Evolutionary conservation across 2,888 invertebrate species (phyloP).

Genomic region (Drosophila longiperda): DNA sequence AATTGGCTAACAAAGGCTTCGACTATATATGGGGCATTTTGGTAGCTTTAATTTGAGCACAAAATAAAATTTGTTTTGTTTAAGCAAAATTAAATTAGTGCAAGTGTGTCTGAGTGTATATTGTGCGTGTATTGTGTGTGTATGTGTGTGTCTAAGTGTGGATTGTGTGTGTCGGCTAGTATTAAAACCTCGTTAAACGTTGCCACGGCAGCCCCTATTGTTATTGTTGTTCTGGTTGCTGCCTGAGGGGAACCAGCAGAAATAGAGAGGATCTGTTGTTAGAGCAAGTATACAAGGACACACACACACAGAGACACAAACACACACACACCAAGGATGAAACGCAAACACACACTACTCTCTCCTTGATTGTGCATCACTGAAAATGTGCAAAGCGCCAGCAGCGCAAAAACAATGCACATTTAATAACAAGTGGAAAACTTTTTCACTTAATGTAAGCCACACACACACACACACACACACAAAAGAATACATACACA

Average conservation of each 20-base stretch:
- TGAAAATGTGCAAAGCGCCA: slow-evolving; percentile 57
- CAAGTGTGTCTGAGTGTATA: slow-evolving; percentile 27
- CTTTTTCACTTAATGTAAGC: slow-evolving; percentile 79
- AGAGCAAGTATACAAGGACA: slow-evolving; percentile 39
- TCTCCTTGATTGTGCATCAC: slow-evolving; percentile 28
- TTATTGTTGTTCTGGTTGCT: slow-evolving; percentile 22
- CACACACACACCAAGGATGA: slow-evolving; percentile 3
- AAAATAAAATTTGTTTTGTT: slow-evolving; percentile 51
- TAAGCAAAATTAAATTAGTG: slow-evolving; percentile 78
- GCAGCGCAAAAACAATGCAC: slow-evolving; percentile 75
- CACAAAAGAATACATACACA: slow-evolving; percentile 14
- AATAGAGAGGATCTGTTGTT: slow-evolving; percentile 18
- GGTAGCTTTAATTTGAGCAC: slow-evolving; percentile 27
- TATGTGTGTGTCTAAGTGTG: slow-evolving; percentile 11
- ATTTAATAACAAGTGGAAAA: slow-evolving; percentile 81
- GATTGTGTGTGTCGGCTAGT: slow-evolving; percentile 40
- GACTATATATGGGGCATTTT: slow-evolving; percentile 16
- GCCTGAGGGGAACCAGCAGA: slow-evolving; percentile 15
- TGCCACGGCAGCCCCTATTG: slow-evolving; percentile 63
- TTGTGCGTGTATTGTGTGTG: slow-evolving; percentile 10
- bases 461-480: slow-evolving; percentile 41
- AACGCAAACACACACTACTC: background rate
- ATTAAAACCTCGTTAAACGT: slow-evolving; percentile 78
- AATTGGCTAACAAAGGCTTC: slow-evolving; percentile 12
- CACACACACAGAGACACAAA: slow-evolving; percentile 24